Base-by-base conservation (phyloP, 2,113 vertebrate species). In the Gymnarchus niloticus region DNA sequence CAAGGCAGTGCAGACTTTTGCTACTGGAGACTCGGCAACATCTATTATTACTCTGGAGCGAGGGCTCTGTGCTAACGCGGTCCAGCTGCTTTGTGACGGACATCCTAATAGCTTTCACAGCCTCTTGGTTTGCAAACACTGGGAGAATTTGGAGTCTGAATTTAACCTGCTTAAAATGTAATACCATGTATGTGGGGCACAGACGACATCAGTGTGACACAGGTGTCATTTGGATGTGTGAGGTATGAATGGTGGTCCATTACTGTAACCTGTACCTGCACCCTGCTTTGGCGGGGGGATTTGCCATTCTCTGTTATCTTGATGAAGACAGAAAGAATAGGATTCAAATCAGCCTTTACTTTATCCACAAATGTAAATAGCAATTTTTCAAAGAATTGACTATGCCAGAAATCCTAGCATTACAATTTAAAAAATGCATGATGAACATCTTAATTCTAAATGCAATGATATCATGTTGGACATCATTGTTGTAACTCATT, bases 121-220 rank as follows among this genome's bases (percentile, higher is more conserved):
- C 9, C 21, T 80, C 73, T 59, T 81, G 84, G 44, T 28, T 85
- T 46, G 56, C 76, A 81, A 85, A 85, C 41, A 46, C 21, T n/a
- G 28, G n/a, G 76, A 80, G 44, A 85, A 85, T 85, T 46, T 49
- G 33, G n/a, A 80, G 56, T 49, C 14, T 46, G 59, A 54, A 48
- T 51, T 81, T 51, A 81, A 51, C 48, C 77, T 23, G 12, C 65
- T 77, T 76, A 19, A 48, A 41, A 51, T 76, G 84, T 51, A 44
- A 85, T 65, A 33, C 23, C 28, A 85, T 73, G 76, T 48, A 37
- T n/a, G 49, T 37, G 52, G 21, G 14, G 77, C n/a, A 41, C 77
- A n/a, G 44, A 51, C 17, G 46, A 48, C 61, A 69, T 65, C n/a
- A n/a, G 14, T 59, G 21, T 59, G 82, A 83, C 21, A 17, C 56